Conservation (phyloP, 1,140 invertebrate genomes). For the Proales similis region DNA sequence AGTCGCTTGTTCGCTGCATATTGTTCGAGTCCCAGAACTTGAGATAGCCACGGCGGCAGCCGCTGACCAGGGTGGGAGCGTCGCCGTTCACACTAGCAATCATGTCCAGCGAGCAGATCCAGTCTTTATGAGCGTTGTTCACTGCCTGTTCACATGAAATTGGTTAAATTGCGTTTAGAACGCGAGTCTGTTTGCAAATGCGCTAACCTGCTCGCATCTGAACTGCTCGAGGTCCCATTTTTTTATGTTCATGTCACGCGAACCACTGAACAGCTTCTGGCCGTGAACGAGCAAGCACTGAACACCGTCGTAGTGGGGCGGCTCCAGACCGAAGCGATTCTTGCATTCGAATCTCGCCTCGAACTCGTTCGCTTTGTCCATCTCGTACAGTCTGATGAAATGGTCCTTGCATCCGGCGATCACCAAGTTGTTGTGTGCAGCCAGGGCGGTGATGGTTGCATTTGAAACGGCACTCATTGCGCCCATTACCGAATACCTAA, state of each 20-base stretch:
- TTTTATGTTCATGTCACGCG: conserved; percentile 77
- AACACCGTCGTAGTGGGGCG: conserved; percentile 84
- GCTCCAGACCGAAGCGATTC: conserved; percentile 67
- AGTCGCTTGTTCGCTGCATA: conserved; percentile 62
- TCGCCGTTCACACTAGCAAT: conserved; percentile 54
- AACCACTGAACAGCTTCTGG: conserved; percentile 69
- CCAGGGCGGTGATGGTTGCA: conserved; percentile 72
- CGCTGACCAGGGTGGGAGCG: conserved; percentile 62
- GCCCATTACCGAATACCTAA: neutral
- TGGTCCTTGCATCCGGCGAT: conserved; percentile 83
- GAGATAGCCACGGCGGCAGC: conserved; percentile 67
- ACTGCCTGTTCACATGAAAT: conserved; percentile 60
- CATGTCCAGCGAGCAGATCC: conserved; percentile 70
- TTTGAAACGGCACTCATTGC: conserved; percentile 5
- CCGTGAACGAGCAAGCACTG: conserved; percentile 66
- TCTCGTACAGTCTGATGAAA: conserved; percentile 59
- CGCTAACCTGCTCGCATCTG: conserved; percentile 61
- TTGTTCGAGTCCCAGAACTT: conserved; percentile 65
- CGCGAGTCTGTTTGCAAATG: neutral
- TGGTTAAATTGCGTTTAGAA: neutral
- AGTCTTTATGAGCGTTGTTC: conserved; percentile 79
- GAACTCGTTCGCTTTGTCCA: conserved; percentile 40
- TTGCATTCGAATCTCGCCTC: conserved; percentile 46
- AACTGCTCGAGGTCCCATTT: conserved; percentile 69
- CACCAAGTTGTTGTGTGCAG: conserved; percentile 59